phyloP scores from a whole-genome alignment of 2,888 invertebrate species.

The Pyrrhia umbra region DNA sequence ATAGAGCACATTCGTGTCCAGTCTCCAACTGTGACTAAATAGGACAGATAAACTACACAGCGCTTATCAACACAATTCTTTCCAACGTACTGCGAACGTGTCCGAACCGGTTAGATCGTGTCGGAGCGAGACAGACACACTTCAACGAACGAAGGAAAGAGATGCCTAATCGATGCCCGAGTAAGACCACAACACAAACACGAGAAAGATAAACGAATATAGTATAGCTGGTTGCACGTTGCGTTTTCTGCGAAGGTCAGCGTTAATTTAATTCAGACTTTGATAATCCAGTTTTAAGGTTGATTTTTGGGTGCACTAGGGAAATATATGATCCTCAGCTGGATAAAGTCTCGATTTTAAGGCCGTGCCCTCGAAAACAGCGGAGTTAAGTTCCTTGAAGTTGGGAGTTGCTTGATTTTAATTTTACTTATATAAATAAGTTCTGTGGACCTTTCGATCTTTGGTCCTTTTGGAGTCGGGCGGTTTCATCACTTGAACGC shows the following conservation, averaged over 20 bases:
- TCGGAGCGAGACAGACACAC: constrained; percentile 65
- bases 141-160: constrained; percentile 63
- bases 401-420: constrained; percentile 48
- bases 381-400: constrained; percentile 62
- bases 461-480: neutral
- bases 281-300: constrained; percentile 23
- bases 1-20: constrained; percentile 48
- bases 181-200: constrained; percentile 80
- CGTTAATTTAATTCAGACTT: constrained; percentile 49
- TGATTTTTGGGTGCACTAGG: constrained; percentile 31
- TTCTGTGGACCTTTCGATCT: constrained; percentile 15
- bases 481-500: neutral
- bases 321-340: constrained; percentile 61
- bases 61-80: constrained; percentile 71
- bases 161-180: constrained; percentile 67
- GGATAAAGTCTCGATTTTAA: constrained; percentile 67
- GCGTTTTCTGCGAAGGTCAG: constrained; percentile 66
- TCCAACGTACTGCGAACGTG: constrained; percentile 71
- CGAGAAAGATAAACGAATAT: constrained; percentile 68
- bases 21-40: constrained; percentile 58
- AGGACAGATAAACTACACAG: constrained; percentile 60
- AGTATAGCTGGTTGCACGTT: constrained; percentile 71
- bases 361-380: constrained; percentile 66
- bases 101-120: constrained; percentile 77
- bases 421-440: constrained; percentile 42